A percentile compares a stretch with the other conserved stretches of the same genome.
These are phyloP conservation scores for Poecilia wingei DNA, from an alignment of 2,797 vertebrate species.

Conservation along the genomic window DNA sequence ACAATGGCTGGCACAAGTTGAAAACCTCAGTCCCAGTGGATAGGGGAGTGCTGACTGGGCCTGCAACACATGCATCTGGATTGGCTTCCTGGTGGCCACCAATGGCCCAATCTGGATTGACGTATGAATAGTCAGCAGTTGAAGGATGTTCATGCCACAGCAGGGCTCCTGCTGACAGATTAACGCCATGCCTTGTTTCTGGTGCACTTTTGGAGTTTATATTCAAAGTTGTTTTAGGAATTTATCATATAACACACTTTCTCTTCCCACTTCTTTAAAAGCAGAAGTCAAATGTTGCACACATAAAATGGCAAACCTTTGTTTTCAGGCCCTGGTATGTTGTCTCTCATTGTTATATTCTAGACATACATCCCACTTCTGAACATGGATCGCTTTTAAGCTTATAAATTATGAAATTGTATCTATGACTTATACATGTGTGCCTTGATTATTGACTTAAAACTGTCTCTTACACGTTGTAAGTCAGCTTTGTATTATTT, in stretches of 20 bases:
- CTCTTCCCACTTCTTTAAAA: not conserved
- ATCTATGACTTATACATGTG: not conserved
- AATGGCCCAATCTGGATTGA: constrained; percentile 71
- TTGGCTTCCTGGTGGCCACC: constrained; percentile 78
- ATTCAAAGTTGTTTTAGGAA: constrained; percentile 54
- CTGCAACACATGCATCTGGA: constrained; percentile 77
- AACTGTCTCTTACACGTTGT: too few relatives aligned
- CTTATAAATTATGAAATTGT: not conserved
- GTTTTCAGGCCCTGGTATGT: not conserved
- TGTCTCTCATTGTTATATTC: not conserved
- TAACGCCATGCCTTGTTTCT: constrained; percentile 47
- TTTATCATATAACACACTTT: constrained; percentile 17
- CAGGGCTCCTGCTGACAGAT: constrained; percentile 65
- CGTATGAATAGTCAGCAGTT: constrained; percentile 72
- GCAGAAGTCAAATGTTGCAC: not conserved
- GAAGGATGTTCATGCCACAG: constrained; percentile 73
- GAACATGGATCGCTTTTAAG: not conserved
- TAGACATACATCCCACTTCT: not conserved
- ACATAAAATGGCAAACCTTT: not conserved
- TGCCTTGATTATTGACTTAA: not conserved
- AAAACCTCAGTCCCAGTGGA: constrained; percentile 74
- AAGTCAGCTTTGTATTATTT: too few relatives aligned
- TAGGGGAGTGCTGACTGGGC: constrained; percentile 69
- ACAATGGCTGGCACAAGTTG: constrained; percentile 85
- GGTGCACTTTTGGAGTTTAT: constrained; percentile 50